Percentiles rank a stretch among this genome's conserved stretches.
Conservation (phyloP, 2,113 vertebrate species). For the Silurus meridionalis region DNA sequence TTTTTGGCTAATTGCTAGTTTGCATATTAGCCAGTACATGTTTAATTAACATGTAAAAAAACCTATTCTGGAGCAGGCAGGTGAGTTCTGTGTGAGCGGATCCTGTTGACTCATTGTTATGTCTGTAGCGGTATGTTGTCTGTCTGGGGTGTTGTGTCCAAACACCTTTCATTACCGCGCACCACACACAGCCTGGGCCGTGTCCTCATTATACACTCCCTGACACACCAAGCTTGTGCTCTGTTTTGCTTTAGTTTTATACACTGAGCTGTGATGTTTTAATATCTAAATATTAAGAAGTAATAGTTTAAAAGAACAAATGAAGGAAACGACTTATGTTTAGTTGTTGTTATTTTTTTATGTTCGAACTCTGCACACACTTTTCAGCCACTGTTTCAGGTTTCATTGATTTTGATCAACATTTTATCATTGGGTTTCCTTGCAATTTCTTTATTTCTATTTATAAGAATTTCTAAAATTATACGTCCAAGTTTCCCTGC, state of each 20-base stretch:
- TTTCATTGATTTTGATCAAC: no score
- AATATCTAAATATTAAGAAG: background rate
- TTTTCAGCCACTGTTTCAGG: no score
- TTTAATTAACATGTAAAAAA: background rate
- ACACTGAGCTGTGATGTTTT: background rate
- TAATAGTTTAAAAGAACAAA: no score
- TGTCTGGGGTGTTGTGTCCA: conserved; percentile 21
- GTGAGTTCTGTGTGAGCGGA: conserved; percentile 34
- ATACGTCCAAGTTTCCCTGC: no score
- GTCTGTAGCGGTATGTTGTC: conserved; percentile 30
- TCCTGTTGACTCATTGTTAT: conserved; percentile 44
- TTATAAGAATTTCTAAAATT: no score
- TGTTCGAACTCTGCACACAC: no score
- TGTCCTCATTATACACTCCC: background rate
- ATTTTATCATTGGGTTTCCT: no score
- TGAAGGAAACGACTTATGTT: no score
- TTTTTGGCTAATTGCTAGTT: background rate
- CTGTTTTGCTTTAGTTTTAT: background rate
- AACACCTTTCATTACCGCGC: conserved; percentile 23
- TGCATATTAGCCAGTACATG: background rate
- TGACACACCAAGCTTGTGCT: background rate
- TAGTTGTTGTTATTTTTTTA: no score
- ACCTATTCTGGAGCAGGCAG: background rate
- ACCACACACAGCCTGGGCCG: background rate
- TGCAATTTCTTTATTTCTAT: no score